Conservation (phyloP, 1,140 invertebrate species). For the Pseudomyrmex concolor region DNA sequence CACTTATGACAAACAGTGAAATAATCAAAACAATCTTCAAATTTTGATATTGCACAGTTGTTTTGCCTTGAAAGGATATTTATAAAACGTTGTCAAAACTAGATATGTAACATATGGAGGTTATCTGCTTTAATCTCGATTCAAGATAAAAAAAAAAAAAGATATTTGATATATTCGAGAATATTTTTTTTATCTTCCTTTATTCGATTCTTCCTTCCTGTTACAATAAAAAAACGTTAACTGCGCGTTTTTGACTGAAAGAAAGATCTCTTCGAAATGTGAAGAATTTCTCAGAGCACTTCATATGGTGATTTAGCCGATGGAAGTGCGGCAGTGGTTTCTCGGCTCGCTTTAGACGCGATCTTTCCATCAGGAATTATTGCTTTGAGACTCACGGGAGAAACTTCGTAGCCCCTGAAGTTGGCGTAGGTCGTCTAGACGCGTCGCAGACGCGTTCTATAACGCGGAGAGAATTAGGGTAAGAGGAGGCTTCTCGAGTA, state of each 20-base stretch:
- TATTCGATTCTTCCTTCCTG: not conserved
- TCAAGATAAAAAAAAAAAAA: no score
- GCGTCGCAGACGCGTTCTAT: slow-evolving; percentile 67
- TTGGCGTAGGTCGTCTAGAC: slow-evolving; percentile 74
- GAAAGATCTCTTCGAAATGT: slow-evolving; percentile 38
- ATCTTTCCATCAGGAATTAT: slow-evolving; percentile 62
- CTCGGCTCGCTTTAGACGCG: slow-evolving; percentile 51
- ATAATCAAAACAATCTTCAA: not conserved
- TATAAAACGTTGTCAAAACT: not conserved
- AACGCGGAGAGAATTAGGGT: slow-evolving; percentile 54
- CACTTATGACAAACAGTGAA: not conserved
- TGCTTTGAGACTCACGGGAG: slow-evolving; percentile 46
- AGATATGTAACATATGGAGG: not conserved
- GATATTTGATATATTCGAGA: not conserved
- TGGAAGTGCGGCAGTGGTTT: slow-evolving; percentile 40
- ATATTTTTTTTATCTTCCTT: not conserved
- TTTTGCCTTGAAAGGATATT: not conserved
- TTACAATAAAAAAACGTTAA: slow-evolving; percentile 31
- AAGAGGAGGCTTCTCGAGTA: slow-evolving; percentile 13
- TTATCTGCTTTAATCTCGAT: no score
- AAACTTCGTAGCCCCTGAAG: slow-evolving; percentile 49
- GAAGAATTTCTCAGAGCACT: slow-evolving; percentile 23
- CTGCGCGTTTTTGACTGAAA: slow-evolving; percentile 41
- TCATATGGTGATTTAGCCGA: slow-evolving; percentile 40
- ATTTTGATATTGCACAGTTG: slow-evolving; percentile 6